Evolutionary conservation across 2,888 invertebrate species (phyloP).

Genomic region (Campoplex capitator): DNA sequence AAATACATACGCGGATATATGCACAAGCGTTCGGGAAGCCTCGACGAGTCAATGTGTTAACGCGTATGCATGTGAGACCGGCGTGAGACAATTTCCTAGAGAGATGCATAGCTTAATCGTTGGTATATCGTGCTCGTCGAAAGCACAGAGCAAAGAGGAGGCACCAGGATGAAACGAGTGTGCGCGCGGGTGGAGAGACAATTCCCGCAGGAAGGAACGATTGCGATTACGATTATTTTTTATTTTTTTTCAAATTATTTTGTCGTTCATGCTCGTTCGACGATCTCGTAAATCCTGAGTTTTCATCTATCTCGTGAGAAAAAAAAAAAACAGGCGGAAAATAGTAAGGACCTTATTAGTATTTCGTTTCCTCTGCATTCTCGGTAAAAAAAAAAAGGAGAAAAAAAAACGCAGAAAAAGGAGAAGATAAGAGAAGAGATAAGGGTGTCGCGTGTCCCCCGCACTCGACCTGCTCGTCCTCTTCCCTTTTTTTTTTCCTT

Average conservation of each 20-base stretch:
- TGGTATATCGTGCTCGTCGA: constrained; percentile 11
- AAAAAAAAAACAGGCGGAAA: background rate
- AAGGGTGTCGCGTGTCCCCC: constrained; percentile 45
- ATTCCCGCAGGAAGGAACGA: constrained; percentile 11
- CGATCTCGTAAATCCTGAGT: background rate
- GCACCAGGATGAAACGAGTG: constrained; percentile 16
- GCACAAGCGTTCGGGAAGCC: background rate
- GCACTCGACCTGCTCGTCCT: background rate
- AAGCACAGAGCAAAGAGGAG: background rate
- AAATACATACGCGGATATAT: background rate
- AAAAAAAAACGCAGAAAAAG: constrained; percentile 4
- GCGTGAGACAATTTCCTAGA: constrained; percentile 69
- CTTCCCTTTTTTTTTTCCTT: background rate
- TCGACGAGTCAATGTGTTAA: background rate
- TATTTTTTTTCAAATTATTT: background rate
- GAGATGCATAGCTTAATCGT: constrained; percentile 62
- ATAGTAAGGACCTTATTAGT: constrained; percentile 14
- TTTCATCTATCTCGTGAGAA: background rate
- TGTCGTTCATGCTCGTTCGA: constrained; percentile 21
- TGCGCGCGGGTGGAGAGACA: background rate
- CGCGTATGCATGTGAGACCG: constrained; percentile 10
- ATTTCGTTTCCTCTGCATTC: constrained; percentile 52
- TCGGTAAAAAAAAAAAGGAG: background rate
- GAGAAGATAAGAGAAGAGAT: constrained; percentile 55
- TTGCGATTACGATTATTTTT: background rate